A percentile compares a stretch with the other conserved stretches of the same genome.
Conservation (phyloP, 1,140 invertebrate genomes). For the Drosophila sulfurigaster region DNA sequence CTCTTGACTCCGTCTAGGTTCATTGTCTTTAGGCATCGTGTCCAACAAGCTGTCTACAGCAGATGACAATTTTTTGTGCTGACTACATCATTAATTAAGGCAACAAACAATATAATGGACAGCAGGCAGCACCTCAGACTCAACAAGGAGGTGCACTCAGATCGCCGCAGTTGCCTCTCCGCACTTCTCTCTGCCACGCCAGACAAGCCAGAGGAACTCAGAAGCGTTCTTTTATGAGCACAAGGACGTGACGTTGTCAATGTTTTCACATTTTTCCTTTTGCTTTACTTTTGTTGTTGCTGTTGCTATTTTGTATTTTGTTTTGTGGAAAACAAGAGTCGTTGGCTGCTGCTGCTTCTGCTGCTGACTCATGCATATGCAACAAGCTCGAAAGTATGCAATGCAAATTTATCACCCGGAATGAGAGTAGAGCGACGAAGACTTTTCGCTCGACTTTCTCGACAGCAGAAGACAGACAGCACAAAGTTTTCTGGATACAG, state of each 20-base stretch:
- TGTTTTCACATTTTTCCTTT: constrained; percentile 24
- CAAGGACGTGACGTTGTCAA: constrained; percentile 58
- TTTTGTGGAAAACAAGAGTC: constrained; percentile 17
- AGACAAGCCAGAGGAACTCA: constrained; percentile 12
- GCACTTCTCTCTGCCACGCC: neutral
- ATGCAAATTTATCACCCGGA: constrained; percentile 41
- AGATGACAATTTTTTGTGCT: constrained; percentile 39
- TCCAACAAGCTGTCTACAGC: constrained; percentile 24
- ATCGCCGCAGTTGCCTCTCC: neutral
- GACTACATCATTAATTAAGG: constrained; percentile 67
- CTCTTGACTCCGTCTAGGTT: constrained; percentile 28
- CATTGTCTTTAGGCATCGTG: constrained; percentile 42
- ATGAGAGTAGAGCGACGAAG: neutral
- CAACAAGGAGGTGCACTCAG: neutral
- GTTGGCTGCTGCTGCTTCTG: constrained; percentile 10
- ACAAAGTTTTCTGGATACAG: neutral
- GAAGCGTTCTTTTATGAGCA: constrained; percentile 42
- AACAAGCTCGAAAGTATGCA: constrained; percentile 33
- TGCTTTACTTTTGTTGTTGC: neutral
- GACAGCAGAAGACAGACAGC: neutral
- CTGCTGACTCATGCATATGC: constrained; percentile 54
- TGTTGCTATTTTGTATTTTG: constrained; percentile 2
- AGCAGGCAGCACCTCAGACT: constrained; percentile 37
- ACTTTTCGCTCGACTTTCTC: neutral
- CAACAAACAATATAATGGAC: constrained; percentile 63